Conservation (phyloP, 2,888 invertebrate genomes). For the Ophioninae sp. region DNA sequence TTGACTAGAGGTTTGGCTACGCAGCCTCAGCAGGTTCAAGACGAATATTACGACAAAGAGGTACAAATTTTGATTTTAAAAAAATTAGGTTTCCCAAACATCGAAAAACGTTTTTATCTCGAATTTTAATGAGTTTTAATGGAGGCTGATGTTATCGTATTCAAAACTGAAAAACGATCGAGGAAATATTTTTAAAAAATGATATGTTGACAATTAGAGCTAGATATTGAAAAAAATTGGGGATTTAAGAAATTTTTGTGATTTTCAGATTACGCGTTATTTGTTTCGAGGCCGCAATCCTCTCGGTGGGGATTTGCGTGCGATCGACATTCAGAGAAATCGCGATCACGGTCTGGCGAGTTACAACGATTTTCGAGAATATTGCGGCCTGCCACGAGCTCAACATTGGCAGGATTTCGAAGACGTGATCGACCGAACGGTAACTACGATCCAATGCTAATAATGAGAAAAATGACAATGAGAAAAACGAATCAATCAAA, state of each 20-base stretch:
- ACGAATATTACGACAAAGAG: slow-evolving; percentile 90
- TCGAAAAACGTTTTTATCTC: too few relatives aligned
- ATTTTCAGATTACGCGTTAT: slow-evolving; percentile 84
- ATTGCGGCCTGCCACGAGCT: slow-evolving; percentile 88
- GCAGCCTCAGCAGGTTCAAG: slow-evolving; percentile 89
- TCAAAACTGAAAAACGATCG: too few relatives aligned
- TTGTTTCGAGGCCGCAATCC: slow-evolving; percentile 87
- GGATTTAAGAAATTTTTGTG: slow-evolving; percentile 8
- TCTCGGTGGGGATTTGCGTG: slow-evolving; percentile 91
- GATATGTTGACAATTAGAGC: background rate
- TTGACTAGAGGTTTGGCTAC: slow-evolving; percentile 89
- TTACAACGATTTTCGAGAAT: slow-evolving; percentile 89
- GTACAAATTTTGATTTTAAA: slow-evolving; percentile 77
- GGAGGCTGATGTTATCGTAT: too few relatives aligned
- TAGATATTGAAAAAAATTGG: background rate
- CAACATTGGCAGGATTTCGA: slow-evolving; percentile 86
- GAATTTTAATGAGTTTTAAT: too few relatives aligned
- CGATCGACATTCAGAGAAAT: slow-evolving; percentile 92
- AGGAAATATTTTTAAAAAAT: background rate
- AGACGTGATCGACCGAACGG: slow-evolving; percentile 80
- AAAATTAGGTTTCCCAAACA: too few relatives aligned
- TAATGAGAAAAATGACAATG: background rate
- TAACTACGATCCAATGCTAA: slow-evolving; percentile 10
- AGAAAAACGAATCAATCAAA: background rate
- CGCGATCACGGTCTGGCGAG: slow-evolving; percentile 93